Base-by-base conservation (phyloP, 2,113 vertebrate genomes). In the Hippocampus guttulatus region DNA sequence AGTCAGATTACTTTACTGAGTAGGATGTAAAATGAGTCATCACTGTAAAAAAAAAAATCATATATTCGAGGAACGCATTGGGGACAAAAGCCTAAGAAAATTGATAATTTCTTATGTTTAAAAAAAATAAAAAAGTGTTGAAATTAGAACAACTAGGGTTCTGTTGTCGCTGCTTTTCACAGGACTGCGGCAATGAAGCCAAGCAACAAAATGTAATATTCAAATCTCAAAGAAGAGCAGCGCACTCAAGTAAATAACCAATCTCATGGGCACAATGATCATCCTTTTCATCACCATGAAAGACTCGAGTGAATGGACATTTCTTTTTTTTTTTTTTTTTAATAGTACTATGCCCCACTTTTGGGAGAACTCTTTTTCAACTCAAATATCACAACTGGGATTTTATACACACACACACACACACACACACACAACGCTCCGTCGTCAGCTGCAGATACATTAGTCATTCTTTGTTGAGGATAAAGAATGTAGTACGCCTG, bases 281-380 rank as follows among this genome's bases (percentile, higher is more conserved):
- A 75, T 80, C 76, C 77, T 79, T 80, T 72, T 82, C 64, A 38
- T 61, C 30, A 75, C 61, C 63, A 10, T 77, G 71, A 83, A 82
- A 79, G 74, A 62, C 67, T 69, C 64, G 57, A 78, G 57, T 74
- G 76, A 76, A 81, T 77, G 75, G 70, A 75, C 69, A 62, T 67
- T 5, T 14, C 20, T 20, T 51, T 20, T 20, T 4, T 3, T 20
- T 20, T 4, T 3, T 54, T 90, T 92, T 91, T 91, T 90, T 86
- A 89, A 89, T 91, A 87, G 73, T 64, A 9, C 66, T 76, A 79
- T 85, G 91, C 77, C 87, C 91, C 84, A 91, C 76, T 91, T 91
- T 82, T 75, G 74, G 78, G 64, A 74, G 77, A 81, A 77, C 85
- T 86, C 74, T 93, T 89, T 91, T 92, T 86, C 81, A 80, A 73